Conservation (phyloP, 2,113 vertebrate species). For the cat (Felis catus) region F.catus_Fca126_mat1.0 CM031428.1:56903501-56904000, state of each 20-base stretch:
- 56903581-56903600: slow-evolving; percentile 84
- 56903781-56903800: slow-evolving; percentile 70
- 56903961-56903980: too few species aligned
- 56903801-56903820: slow-evolving; percentile 82
- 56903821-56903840: slow-evolving; percentile 77
- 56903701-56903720: slow-evolving; percentile 93
- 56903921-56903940: too few species aligned
- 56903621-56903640: slow-evolving; percentile 94
- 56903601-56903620: slow-evolving; percentile 82
- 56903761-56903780: slow-evolving; percentile 81
- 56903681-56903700: slow-evolving; percentile 93
- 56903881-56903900: too few species aligned
- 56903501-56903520: background rate
- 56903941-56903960: too few species aligned
- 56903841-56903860: too few species aligned
- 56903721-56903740: slow-evolving; percentile 94
- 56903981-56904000: too few species aligned
- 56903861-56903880: too few species aligned
- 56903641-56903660: slow-evolving; percentile 93
- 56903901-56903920: too few species aligned
- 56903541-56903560: background rate
- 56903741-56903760: slow-evolving; percentile 90
- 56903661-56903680: slow-evolving; percentile 90
- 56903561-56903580: background rate
- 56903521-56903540: background rate